These are phyloP conservation scores for Bubo blakistoni DNA, from an alignment of 2,113 vertebrate genomes.

Conservation along the genomic window DNA sequence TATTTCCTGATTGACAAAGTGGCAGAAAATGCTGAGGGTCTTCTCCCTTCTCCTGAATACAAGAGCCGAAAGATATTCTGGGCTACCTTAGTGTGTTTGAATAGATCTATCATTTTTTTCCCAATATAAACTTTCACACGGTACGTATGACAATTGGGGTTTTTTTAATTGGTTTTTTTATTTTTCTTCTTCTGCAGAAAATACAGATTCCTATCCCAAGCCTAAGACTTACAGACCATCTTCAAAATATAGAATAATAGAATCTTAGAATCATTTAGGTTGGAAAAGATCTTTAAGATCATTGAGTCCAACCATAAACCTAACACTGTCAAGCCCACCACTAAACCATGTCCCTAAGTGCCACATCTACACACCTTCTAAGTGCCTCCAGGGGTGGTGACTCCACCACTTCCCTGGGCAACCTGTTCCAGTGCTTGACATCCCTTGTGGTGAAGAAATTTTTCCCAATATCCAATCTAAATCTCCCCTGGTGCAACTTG, in stretches of 20 bases:
- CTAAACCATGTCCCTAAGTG: background rate
- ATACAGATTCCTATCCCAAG: background rate
- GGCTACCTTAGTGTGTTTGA: background rate
- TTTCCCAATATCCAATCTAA: background rate
- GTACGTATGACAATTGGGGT: accelerated
- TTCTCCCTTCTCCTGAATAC: background rate
- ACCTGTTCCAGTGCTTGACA: background rate
- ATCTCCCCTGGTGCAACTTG: background rate
- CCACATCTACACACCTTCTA: background rate
- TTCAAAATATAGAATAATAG: background rate
- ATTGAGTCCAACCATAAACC: background rate
- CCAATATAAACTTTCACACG: background rate
- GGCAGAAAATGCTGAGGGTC: background rate
- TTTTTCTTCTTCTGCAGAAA: background rate
- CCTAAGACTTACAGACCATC: background rate
- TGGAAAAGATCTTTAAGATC: background rate
- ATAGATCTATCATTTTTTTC: background rate
- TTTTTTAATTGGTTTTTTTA: background rate
- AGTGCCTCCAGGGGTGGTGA: background rate
- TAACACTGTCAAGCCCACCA: background rate
- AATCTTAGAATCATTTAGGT: background rate
- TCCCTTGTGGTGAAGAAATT: background rate
- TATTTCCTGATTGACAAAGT: background rate
- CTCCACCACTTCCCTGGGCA: background rate
- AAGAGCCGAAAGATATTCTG: background rate